Evolutionary conservation across 2,888 invertebrate genomes (phyloP).

Genomic region (Malacosoma neustria): DNA sequence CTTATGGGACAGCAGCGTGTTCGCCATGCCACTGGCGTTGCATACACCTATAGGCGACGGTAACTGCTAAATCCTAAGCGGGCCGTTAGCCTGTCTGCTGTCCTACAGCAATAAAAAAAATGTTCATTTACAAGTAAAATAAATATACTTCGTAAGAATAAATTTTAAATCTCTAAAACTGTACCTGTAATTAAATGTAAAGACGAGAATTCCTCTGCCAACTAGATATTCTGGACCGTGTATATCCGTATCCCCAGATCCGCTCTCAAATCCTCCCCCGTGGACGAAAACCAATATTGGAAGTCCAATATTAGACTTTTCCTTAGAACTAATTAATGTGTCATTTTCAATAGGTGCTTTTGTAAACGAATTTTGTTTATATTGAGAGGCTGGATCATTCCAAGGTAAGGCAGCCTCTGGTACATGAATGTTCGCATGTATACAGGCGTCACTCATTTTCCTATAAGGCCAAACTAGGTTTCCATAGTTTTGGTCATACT

Average conservation of each 20-base stretch:
- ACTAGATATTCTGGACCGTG: slow-evolving; percentile 34
- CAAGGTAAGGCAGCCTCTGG: slow-evolving; percentile 13
- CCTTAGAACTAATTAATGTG: not conserved
- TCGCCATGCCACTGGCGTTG: too few relatives aligned
- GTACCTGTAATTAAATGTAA: slow-evolving; percentile 22
- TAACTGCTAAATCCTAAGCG: too few relatives aligned
- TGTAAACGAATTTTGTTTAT: not conserved
- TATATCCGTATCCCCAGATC: slow-evolving; percentile 22
- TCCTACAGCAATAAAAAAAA: too few relatives aligned
- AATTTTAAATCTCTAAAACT: too few relatives aligned
- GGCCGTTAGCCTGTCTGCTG: too few relatives aligned
- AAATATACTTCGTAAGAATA: too few relatives aligned
- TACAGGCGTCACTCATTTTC: slow-evolving; percentile 36
- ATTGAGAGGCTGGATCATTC: not conserved
- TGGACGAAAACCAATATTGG: slow-evolving; percentile 52
- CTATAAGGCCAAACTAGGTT: slow-evolving; percentile 15
- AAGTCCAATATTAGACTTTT: slow-evolving; percentile 15
- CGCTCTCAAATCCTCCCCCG: slow-evolving; percentile 38
- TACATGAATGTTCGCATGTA: slow-evolving; percentile 39
- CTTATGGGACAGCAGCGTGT: too few relatives aligned
- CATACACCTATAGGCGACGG: too few relatives aligned
- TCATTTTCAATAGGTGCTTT: not conserved
- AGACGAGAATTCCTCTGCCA: slow-evolving; percentile 24
- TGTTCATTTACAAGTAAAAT: too few relatives aligned
- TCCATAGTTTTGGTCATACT: slow-evolving; percentile 50